phyloP scores from a whole-genome alignment of 2,113 vertebrate genomes.

The Nothocercus nigrocapillus region DNA sequence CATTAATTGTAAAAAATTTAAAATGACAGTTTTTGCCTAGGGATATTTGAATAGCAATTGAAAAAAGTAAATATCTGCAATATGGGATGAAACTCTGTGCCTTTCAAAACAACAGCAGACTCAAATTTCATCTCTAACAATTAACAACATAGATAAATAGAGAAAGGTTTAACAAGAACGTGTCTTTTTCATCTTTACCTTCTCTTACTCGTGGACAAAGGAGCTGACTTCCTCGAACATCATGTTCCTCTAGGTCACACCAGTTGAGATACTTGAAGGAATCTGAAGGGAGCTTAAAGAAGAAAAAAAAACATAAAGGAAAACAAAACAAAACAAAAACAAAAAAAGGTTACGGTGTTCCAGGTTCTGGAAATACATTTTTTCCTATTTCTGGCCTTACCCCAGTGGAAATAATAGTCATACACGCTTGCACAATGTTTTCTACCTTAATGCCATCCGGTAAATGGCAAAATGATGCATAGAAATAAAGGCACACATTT shows the following conservation, averaged over 20 bases:
- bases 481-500: not conserved
- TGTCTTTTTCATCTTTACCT: conserved; percentile 77
- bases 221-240: conserved; percentile 88
- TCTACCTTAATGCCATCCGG: not conserved
- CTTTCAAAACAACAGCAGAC: not conserved
- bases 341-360: not conserved
- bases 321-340: not conserved
- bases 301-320: not conserved
- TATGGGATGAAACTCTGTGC: not conserved
- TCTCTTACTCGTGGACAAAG: conserved; percentile 90
- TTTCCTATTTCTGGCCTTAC: not conserved
- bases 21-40: not conserved
- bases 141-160: not conserved
- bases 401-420: not conserved
- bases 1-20: not conserved
- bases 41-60: not conserved
- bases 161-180: not conserved
- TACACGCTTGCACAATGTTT: not conserved
- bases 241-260: conserved; percentile 85
- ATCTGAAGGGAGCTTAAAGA: conserved; percentile 88
- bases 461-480: not conserved
- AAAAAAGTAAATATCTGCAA: not conserved
- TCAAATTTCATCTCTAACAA: not conserved
- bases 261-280: conserved; percentile 86
- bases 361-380: not conserved